Percentiles rank a stretch among this genome's conserved stretches.
phyloP scores from a whole-genome alignment of 2,888 invertebrate genomes.

The Agriotes lineatus region DNA sequence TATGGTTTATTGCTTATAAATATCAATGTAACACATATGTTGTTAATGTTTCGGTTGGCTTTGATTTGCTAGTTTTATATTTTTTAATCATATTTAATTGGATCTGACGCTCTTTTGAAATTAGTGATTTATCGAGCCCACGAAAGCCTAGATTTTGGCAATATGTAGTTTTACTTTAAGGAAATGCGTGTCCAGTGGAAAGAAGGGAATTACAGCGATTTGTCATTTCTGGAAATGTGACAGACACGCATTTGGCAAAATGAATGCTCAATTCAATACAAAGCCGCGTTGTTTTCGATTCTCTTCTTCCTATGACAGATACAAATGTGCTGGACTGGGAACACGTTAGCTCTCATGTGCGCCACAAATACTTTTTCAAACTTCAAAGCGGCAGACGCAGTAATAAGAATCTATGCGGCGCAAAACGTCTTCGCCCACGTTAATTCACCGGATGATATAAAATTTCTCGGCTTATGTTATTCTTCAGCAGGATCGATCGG shows the following conservation, averaged over 20 bases:
- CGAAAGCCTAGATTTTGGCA: conserved; percentile 11
- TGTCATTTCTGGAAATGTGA: conserved; percentile 54
- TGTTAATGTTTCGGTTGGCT: no score
- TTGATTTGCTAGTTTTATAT: no score
- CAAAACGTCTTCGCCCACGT: no score
- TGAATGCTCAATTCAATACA: conserved; percentile 53
- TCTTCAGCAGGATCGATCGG: no score
- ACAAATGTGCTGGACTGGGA: conserved; percentile 35
- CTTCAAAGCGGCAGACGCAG: conserved; percentile 4
- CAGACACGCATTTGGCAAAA: conserved; percentile 52
- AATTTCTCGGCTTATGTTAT: no score
- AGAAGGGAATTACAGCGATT: conserved; percentile 51
- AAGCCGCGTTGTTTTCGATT: conserved; percentile 52
- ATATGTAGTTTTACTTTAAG: conserved; percentile 33
- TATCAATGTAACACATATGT: no score
- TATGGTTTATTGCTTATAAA: no score
- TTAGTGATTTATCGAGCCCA: conserved; percentile 11
- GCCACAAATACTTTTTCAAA: conserved; percentile 23
- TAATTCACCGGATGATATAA: no score
- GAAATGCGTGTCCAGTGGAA: conserved; percentile 49
- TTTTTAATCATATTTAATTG: no score
- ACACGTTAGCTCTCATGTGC: conserved; percentile 32
- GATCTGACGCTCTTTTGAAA: no score
- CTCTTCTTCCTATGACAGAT: conserved; percentile 49
- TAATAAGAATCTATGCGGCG: conserved; percentile 21